These are phyloP conservation scores for Polyommatus icarus DNA, from an alignment of 2,888 invertebrate genomes.

Conservation along the genomic window DNA sequence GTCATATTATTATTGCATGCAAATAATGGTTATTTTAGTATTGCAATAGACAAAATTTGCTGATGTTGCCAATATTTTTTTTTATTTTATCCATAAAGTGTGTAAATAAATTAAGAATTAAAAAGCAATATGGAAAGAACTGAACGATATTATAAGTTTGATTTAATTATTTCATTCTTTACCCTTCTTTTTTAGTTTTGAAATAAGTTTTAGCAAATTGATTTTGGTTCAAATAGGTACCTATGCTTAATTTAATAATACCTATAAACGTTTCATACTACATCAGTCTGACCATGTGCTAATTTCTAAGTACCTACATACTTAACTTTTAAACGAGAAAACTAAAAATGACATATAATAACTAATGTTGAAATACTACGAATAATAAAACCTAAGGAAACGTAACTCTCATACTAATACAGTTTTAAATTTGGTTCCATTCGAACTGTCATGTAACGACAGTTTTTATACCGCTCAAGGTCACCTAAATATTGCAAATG, in stretches of 20 bases:
- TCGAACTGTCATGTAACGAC: no score
- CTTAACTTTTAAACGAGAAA: background rate
- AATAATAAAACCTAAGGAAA: no score
- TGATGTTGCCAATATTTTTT: background rate
- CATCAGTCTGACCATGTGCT: background rate
- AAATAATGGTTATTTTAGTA: background rate
- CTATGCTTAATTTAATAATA: background rate
- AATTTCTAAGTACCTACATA: background rate
- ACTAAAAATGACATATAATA: background rate
- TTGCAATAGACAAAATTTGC: background rate
- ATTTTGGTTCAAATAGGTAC: background rate
- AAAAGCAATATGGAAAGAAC: constrained; percentile 8
- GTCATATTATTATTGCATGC: background rate
- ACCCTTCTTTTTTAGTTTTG: background rate
- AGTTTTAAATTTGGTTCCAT: no score
- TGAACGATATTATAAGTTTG: constrained; percentile 3
- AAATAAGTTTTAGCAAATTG: background rate
- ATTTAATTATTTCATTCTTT: background rate
- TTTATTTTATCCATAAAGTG: background rate
- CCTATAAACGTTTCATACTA: background rate
- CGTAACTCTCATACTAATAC: no score
- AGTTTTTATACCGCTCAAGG: no score
- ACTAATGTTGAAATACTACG: background rate
- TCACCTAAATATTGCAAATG: no score
- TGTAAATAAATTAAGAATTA: constrained; percentile 5